Percentiles rank a stretch among this genome's conserved stretches.
Conservation (phyloP, 2,797 vertebrate genomes). For the Molothrus ater region DNA sequence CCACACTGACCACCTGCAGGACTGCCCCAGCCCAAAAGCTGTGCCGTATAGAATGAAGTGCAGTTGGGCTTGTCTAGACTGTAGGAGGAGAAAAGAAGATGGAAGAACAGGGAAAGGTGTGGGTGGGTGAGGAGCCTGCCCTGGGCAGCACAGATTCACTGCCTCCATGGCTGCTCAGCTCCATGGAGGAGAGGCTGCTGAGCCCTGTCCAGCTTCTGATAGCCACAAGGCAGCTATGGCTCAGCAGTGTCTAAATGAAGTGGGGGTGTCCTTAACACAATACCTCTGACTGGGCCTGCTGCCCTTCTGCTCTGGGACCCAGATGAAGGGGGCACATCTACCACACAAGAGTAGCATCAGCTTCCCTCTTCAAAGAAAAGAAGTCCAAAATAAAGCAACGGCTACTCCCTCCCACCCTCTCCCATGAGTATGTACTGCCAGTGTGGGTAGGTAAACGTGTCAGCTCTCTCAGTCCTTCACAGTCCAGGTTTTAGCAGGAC, state of each 20-base stretch:
- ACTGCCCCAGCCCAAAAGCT: rapidly evolving
- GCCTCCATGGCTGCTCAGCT: rapidly evolving
- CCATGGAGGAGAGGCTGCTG: neutral
- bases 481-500: neutral
- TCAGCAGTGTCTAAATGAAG: neutral
- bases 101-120: neutral
- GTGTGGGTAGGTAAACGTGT: neutral
- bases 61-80: neutral
- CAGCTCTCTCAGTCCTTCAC: neutral
- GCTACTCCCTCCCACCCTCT: neutral
- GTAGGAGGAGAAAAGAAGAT: neutral
- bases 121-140: neutral
- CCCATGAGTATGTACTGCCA: neutral
- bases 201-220: neutral
- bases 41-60: neutral
- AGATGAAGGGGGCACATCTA: neutral
- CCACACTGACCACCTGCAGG: neutral
- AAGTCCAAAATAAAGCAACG: neutral
- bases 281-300: neutral
- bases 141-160: neutral
- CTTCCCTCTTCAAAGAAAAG: neutral
- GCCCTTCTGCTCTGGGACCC: neutral
- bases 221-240: neutral
- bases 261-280: rapidly evolving
- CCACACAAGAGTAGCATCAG: neutral